Base-by-base conservation (phyloP, 2,888 invertebrate genomes). In the Andrena minutula region DNA sequence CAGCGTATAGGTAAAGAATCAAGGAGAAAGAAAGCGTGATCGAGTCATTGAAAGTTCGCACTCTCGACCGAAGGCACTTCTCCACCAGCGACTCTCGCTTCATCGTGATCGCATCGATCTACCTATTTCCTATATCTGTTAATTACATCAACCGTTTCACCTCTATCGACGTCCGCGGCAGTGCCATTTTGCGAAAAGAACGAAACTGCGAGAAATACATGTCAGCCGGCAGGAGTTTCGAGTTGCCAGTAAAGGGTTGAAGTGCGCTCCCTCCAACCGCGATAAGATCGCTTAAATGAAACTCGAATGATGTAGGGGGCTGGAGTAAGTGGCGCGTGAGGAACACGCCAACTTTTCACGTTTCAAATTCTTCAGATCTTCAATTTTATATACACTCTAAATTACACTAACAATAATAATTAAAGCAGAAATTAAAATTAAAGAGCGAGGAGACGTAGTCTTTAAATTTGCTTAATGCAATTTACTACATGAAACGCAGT, bases 61-160 rank as follows among this genome's bases (percentile, higher is more conserved):
- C 73, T 49, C 26, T 56, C 35, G 72, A 51, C 2, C 26, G 49
- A 80, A 80, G 80, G 80, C 80, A 80, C 80, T 80, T 78, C 61
- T 63, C 66, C 66, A 12, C 61, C 32, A 12, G 12, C 68, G 28
- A 5, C 51, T 64, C 41, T 60, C 66, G 28, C n/a, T 56, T 73
- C 32, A 32, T 12, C 32, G 0, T 64, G 49, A 58, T 68, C 68
- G 49, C 35, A 6, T 56, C n/a, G 56, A 28, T 12, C 58, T 12
- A 35, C 53, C 35, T 60, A 10, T 35, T 16, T 47, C 16, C 58
- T 41, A 12, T 3, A 12, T 16, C 41, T 5, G 12, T 41, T 41
- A 41, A 16, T 16, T 4, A 41, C 41, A 0, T 41, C 41, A 41
- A 41, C 23, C 26, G 26, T 23, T 23, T 26, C 56, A 23, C 56